Percentiles rank a stretch among this genome's conserved stretches.
Evolutionary conservation across 2,797 vertebrate species (phyloP).

Genomic region (Sebastes alutus): DNA sequence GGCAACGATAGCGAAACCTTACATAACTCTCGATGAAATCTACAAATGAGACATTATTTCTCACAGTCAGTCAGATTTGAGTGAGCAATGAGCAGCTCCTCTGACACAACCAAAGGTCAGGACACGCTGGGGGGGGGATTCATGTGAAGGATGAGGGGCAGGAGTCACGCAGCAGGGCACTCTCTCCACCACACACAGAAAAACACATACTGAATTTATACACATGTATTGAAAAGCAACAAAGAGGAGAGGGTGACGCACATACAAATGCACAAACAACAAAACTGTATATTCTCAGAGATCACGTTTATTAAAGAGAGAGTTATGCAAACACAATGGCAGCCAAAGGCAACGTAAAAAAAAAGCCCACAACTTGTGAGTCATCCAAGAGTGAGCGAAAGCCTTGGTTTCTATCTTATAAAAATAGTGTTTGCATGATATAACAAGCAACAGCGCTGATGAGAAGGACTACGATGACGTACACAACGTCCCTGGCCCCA

Average conservation of each 20-base stretch:
- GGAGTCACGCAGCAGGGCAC: slow-evolving; percentile 25
- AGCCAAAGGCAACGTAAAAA: slow-evolving; percentile 39
- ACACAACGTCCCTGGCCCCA: slow-evolving; percentile 32
- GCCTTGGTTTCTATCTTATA: slow-evolving; percentile 58
- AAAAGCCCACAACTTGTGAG: slow-evolving; percentile 36
- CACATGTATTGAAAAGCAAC: background rate
- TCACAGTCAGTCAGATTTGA: slow-evolving; percentile 36
- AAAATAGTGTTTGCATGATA: slow-evolving; percentile 59
- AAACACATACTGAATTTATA: background rate
- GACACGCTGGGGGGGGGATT: slow-evolving; percentile 44
- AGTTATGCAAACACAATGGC: slow-evolving; percentile 37
- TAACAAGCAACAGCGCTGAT: slow-evolving; percentile 41
- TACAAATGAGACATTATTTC: slow-evolving; percentile 13
- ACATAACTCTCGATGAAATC: background rate
- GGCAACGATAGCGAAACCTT: background rate
- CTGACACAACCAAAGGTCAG: slow-evolving; percentile 67
- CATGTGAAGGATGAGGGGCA: slow-evolving; percentile 24
- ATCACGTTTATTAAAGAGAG: slow-evolving; percentile 10
- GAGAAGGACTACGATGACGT: slow-evolving; percentile 45
- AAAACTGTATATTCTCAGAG: background rate
- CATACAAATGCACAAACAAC: background rate
- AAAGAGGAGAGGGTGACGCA: background rate
- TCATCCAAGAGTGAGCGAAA: slow-evolving; percentile 45
- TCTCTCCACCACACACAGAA: background rate
- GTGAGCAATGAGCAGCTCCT: slow-evolving; percentile 44